Evolutionary conservation across 2,888 invertebrate genomes (phyloP), one percentile per base, ranked within the genome.

Genomic region (Quadroppia sp.): DNA sequence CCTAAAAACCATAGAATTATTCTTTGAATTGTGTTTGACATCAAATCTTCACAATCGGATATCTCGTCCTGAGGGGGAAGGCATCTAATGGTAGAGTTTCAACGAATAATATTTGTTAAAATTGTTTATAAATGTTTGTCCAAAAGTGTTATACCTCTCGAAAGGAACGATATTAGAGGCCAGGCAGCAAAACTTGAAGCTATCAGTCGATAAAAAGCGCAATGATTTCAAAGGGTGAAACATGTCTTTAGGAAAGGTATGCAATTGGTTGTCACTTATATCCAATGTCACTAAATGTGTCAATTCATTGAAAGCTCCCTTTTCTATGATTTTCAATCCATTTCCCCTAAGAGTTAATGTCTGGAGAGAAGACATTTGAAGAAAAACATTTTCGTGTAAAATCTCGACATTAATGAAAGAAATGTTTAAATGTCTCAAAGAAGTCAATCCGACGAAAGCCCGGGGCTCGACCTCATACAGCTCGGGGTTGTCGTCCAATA

Each of bases 1-100:
- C 80, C 80, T 13, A 80, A 61, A 0, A 80, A 76, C 79, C 80
- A 80, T 0, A 80, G 76, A 67, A 80, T 78, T 3, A 78, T 75
- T 53, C 80, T 74, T 70, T 80, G 78, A 20, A 80, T 71, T 0
- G 77, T 73, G 45, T 78, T 79, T 53, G 79, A 78, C 78, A 80
- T 79, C 36, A 80, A 75, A 70, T 80, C 80, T 71, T 79, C 79
- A 71, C 80, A 80, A n/a, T 80, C 80, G 0, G 80, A 80, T 48
- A 80, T 79, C 48, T 79, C 80, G 61, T 80, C 80, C 20, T 78
- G 76, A 30, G 77, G 76, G 1, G 80, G 80, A 1, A 75, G 73
- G 56, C 80, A 80, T 48, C 78, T 76, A 20, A 77, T 75, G 2
- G 77, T 50, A 4, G n/a, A 15, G 11, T 11, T 17, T 11, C 3